Conservation (phyloP, 2,113 vertebrate species). For the Speoplatyrhinus poulsoni region DNA sequence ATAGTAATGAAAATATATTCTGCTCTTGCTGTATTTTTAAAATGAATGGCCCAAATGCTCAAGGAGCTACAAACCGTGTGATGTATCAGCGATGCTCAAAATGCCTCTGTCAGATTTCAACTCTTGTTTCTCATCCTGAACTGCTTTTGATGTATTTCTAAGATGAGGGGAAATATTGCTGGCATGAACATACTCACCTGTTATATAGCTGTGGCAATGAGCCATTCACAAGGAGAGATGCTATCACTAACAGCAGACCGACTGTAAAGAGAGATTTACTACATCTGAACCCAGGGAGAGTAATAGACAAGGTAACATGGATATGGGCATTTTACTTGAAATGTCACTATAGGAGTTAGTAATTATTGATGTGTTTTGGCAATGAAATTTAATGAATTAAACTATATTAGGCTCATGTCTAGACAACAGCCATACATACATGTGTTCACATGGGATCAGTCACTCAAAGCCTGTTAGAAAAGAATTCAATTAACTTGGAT, state of each 20-base stretch:
- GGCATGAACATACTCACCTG: conserved; percentile 41
- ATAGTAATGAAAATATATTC: background rate
- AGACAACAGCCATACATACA: background rate
- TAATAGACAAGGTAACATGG: too few relatives aligned
- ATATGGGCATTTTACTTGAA: background rate
- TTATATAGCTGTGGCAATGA: background rate
- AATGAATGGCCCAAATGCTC: conserved; percentile 9
- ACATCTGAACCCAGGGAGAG: background rate
- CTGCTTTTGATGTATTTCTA: conserved; percentile 24
- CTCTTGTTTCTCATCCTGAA: conserved; percentile 17
- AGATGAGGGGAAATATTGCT: conserved; percentile 31
- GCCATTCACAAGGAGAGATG: background rate
- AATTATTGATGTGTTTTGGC: background rate
- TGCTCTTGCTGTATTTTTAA: background rate
- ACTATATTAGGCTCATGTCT: conserved; percentile 20
- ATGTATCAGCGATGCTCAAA: background rate
- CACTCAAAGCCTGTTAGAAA: conserved; percentile 47
- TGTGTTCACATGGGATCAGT: conserved; percentile 28
- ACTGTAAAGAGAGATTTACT: background rate
- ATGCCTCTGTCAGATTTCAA: conserved; percentile 10
- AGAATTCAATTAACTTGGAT: conserved; percentile 58
- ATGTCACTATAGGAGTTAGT: background rate
- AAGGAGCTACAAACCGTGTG: conserved; percentile 7
- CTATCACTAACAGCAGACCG: conserved; percentile 9
- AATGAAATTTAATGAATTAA: conserved; percentile 55